These are phyloP conservation scores for Drosophila kambysellisi DNA, from an alignment of 2,888 invertebrate species.

Conservation along the genomic window DNA sequence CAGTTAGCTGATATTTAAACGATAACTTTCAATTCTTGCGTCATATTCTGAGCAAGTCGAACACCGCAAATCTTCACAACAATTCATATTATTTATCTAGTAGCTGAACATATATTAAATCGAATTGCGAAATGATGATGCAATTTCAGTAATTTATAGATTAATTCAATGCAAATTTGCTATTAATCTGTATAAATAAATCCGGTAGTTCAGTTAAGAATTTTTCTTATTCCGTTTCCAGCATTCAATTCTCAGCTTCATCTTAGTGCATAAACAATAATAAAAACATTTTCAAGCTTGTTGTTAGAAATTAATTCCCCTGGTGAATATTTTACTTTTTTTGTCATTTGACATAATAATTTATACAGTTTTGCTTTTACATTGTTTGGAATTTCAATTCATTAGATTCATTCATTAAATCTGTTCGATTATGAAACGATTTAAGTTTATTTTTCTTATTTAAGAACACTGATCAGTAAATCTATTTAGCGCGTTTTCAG, in stretches of 20 bases:
- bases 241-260: background rate
- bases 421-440: background rate
- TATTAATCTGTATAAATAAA: too few species aligned
- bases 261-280: background rate
- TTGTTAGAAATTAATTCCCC: background rate
- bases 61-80: background rate
- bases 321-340: background rate
- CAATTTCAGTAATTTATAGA: too few species aligned
- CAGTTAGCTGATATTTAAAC: slow-evolving; percentile 3
- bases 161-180: too few species aligned
- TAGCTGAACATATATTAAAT: background rate
- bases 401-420: background rate
- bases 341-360: background rate
- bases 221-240: too few species aligned
- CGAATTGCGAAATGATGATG: background rate
- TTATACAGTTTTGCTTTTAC: background rate
- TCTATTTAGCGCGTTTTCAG: background rate
- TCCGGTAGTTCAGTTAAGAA: background rate
- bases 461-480: background rate
- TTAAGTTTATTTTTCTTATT: background rate
- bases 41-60: background rate
- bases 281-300: background rate
- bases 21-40: slow-evolving; percentile 15
- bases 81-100: background rate
- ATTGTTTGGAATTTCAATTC: background rate